Conservation (phyloP, 2,888 invertebrate species). For the Pteria penguin region DNA sequence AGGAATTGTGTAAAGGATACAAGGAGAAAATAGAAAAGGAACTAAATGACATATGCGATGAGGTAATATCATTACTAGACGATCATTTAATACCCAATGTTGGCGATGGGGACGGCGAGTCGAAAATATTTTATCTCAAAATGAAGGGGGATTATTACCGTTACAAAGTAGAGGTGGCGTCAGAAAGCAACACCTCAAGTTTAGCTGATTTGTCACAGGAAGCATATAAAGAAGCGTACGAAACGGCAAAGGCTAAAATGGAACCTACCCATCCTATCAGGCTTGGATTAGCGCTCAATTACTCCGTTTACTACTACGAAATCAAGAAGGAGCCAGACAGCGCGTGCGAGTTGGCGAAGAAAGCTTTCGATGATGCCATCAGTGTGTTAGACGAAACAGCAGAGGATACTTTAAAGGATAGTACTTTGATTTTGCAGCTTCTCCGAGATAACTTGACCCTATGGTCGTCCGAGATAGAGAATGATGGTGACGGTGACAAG, state of each 20-base stretch:
- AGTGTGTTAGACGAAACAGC: constrained; percentile 98
- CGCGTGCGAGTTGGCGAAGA: constrained; percentile 99
- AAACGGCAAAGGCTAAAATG: constrained; percentile 99
- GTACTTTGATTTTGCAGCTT: constrained; percentile 99
- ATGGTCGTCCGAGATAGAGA: constrained; percentile 92
- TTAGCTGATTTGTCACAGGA: constrained; percentile 91
- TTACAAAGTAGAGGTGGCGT: constrained; percentile 99
- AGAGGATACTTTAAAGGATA: constrained; percentile 99
- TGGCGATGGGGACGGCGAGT: constrained; percentile 88
- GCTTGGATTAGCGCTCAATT: constrained; percentile 99
- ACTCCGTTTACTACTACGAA: constrained; percentile 99
- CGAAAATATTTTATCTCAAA: constrained; percentile 99
- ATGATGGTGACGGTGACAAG: constrained; percentile 39
- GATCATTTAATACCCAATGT: constrained; percentile 99
- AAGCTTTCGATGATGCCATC: constrained; percentile 99
- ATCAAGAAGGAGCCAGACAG: constrained; percentile 99
- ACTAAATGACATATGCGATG: constrained; percentile 98
- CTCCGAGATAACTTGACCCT: constrained; percentile 86
- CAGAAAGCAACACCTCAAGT: constrained; percentile 91
- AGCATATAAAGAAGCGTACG: constrained; percentile 99
- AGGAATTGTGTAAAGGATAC: constrained; percentile 99
- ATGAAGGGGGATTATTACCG: constrained; percentile 99
- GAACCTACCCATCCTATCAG: constrained; percentile 99
- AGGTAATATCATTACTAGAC: constrained; percentile 98
- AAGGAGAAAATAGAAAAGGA: constrained; percentile 99